These are phyloP conservation scores for Tenualosa ilisha DNA, from an alignment of 2,797 vertebrate genomes.

Conservation along the genomic window DNA sequence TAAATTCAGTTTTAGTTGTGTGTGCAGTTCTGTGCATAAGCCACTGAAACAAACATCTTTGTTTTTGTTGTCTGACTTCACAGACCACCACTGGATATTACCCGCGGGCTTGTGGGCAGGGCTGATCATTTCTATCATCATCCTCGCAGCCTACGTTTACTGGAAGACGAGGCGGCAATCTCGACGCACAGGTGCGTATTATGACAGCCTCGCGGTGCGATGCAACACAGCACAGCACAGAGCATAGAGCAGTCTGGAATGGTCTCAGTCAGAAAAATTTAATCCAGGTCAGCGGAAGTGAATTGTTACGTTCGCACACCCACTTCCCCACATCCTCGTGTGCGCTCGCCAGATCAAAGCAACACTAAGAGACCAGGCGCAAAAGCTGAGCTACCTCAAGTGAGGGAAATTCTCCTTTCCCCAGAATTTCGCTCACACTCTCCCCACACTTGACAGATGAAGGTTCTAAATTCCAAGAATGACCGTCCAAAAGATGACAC, in stretches of 20 bases:
- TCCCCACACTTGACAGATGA: not conserved
- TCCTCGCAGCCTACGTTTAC: conserved; percentile 2
- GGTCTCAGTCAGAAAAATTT: not conserved
- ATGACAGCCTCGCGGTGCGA: not conserved
- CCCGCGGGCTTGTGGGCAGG: conserved; percentile 6
- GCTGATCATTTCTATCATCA: not conserved
- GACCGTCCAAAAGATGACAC: not conserved
- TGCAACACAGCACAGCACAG: not conserved
- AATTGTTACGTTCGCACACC: not conserved
- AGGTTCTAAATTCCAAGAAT: not conserved
- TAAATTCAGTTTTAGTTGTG: not conserved
- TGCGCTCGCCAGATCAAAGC: not conserved
- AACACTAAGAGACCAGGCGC: not conserved
- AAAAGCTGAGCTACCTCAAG: not conserved
- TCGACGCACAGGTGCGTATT: not conserved
- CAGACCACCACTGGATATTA: not conserved
- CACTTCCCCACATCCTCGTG: not conserved
- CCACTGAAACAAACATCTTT: not conserved
- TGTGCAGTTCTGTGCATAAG: too few species aligned
- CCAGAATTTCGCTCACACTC: not conserved
- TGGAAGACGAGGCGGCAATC: not conserved
- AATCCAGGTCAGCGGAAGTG: not conserved
- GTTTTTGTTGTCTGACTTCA: not conserved
- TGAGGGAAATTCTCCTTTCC: not conserved
- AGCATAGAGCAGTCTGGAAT: not conserved